These are phyloP conservation scores for Dicranocentrus wangi DNA, from an alignment of 2,888 invertebrate genomes.

Conservation along the genomic window DNA sequence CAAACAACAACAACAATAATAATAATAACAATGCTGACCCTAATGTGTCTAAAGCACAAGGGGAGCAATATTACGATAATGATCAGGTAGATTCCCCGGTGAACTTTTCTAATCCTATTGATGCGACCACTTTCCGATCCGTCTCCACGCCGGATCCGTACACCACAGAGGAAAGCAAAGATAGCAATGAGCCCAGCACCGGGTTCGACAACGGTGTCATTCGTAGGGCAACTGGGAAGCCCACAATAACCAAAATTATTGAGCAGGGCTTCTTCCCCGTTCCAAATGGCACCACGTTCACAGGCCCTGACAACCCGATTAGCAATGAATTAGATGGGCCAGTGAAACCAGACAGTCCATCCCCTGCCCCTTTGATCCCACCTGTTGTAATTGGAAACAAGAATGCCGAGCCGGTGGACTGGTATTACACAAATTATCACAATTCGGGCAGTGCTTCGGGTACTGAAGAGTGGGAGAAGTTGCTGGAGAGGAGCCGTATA, in stretches of 20 bases:
- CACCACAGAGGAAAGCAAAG: conserved; percentile 21
- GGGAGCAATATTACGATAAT: conserved; percentile 34
- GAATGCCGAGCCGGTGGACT: conserved; percentile 74
- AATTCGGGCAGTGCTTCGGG: conserved; percentile 74
- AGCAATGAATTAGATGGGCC: conserved; percentile 59
- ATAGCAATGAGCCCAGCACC: conserved; percentile 20
- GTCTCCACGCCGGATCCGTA: conserved; percentile 44
- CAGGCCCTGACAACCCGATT: conserved; percentile 50
- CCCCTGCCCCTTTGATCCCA: conserved; percentile 63
- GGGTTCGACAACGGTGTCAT: conserved; percentile 44
- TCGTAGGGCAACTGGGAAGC: conserved; percentile 65
- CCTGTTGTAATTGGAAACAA: conserved; percentile 71
- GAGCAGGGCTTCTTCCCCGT: conserved; percentile 52
- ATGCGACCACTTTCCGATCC: conserved; percentile 55
- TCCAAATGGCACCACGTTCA: conserved; percentile 55
- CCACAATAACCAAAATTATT: conserved; percentile 71
- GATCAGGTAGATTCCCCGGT: conserved; percentile 61
- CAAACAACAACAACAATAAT: conserved; percentile 17
- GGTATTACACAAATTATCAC: conserved; percentile 92
- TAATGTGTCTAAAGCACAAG: not conserved
- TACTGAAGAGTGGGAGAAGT: conserved; percentile 69
- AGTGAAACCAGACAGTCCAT: conserved; percentile 37
- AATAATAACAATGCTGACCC: conserved; percentile 27
- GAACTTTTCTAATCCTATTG: conserved; percentile 71
- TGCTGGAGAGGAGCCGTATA: conserved; percentile 68